Evolutionary conservation across 2,113 vertebrate species (phyloP).

Genomic region (Polypterus bichir): DNA sequence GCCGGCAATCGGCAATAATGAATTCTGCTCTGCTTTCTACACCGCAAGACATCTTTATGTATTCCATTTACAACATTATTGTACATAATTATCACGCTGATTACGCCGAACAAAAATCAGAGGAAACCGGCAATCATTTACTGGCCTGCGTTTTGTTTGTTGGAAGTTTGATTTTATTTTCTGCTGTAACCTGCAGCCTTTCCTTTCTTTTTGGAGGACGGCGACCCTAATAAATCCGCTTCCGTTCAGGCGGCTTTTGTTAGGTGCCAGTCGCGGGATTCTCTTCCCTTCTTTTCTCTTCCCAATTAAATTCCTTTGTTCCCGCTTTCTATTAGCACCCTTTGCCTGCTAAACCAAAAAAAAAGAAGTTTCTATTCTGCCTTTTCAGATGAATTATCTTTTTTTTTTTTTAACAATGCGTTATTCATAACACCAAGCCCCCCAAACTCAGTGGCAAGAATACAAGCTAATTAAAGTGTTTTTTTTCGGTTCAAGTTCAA

Average conservation of each 20-base stretch:
- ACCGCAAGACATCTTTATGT: slow-evolving; percentile 4
- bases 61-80: slow-evolving; percentile 8
- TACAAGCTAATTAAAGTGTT: too few relatives aligned
- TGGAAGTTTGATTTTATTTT: neutral
- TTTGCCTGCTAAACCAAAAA: too few relatives aligned
- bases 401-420: too few relatives aligned
- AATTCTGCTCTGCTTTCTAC: slow-evolving; percentile 1
- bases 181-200: neutral
- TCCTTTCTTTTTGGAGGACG: neutral
- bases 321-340: too few relatives aligned
- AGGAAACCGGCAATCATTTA: slow-evolving; percentile 10
- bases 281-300: too few relatives aligned
- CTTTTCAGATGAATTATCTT: too few relatives aligned
- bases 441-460: too few relatives aligned
- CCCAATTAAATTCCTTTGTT: too few relatives aligned
- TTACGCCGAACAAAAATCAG: slow-evolving; percentile 3
- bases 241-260: neutral
- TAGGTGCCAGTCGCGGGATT: too few relatives aligned
- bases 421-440: too few relatives aligned
- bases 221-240: neutral
- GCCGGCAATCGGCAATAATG: slow-evolving; percentile 4
- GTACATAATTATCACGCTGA: slow-evolving; percentile 8
- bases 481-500: too few relatives aligned
- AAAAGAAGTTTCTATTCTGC: too few relatives aligned
- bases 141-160: neutral